Conservation (phyloP, 23 tunicate species). For the Diplosoma virens region DNA sequence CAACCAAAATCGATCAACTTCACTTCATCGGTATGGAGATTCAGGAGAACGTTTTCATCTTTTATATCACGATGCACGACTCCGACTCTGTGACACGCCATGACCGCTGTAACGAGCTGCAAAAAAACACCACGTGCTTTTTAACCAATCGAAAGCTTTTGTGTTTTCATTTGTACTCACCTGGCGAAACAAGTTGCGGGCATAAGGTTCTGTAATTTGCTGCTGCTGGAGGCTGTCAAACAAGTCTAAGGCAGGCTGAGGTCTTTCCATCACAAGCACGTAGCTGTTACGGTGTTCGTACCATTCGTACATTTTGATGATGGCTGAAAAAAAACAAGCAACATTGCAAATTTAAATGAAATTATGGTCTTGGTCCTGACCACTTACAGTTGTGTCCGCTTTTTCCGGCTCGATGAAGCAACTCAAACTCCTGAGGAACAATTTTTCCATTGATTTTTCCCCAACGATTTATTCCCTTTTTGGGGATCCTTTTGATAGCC, state of each 20-base stretch:
- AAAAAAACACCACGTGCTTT: not conserved
- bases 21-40: slow-evolving; percentile 74
- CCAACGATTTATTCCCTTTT: slow-evolving; percentile 72
- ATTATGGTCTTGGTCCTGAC: too few species aligned
- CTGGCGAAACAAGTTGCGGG: slow-evolving; percentile 72
- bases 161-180: not conserved
- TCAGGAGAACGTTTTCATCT: slow-evolving; percentile 81
- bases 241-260: slow-evolving; percentile 69
- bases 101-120: slow-evolving; percentile 70
- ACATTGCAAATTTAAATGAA: not conserved
- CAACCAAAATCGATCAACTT: slow-evolving; percentile 94
- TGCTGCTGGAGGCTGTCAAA: slow-evolving; percentile 76
- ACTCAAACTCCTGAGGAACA: slow-evolving; percentile 85
- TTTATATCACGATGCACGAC: slow-evolving; percentile 88
- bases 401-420: slow-evolving; percentile 59
- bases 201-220: slow-evolving; percentile 58
- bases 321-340: slow-evolving; percentile 46
- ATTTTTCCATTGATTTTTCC: slow-evolving; percentile 57
- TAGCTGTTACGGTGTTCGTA: slow-evolving; percentile 69
- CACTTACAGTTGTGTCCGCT: too few species aligned
- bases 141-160: not conserved
- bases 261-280: slow-evolving; percentile 88
- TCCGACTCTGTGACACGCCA: slow-evolving; percentile 79
- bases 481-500: slow-evolving; percentile 79
- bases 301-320: slow-evolving; percentile 82